phyloP scores from a whole-genome alignment of 1,140 invertebrate genomes.

The Brachionus koreanus region DNA sequence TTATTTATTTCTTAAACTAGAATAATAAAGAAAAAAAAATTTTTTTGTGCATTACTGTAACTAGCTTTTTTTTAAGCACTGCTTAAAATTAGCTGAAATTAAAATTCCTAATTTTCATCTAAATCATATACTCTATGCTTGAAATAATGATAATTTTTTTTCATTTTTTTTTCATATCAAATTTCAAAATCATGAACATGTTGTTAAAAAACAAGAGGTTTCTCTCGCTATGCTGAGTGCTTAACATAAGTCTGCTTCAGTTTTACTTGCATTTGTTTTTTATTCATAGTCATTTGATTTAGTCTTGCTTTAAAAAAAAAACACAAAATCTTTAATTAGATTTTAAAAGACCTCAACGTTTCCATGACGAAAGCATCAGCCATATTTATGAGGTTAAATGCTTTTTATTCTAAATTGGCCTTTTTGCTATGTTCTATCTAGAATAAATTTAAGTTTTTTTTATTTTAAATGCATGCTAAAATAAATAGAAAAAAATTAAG shows the following conservation, averaged over 20 bases:
- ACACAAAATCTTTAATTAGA: background rate
- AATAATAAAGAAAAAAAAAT: background rate
- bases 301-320: background rate
- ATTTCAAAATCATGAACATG: background rate
- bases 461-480: background rate
- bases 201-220: background rate
- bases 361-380: background rate
- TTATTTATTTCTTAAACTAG: background rate
- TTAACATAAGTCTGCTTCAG: background rate
- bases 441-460: background rate
- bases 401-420: too few species aligned
- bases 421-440: too few species aligned
- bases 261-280: background rate
- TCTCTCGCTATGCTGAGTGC: background rate
- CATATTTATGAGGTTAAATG: background rate
- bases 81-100: background rate
- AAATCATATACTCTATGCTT: constrained; percentile 3
- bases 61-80: background rate
- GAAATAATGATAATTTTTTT: background rate
- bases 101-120: background rate
- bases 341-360: background rate
- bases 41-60: background rate
- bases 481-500: background rate
- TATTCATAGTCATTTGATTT: background rate
- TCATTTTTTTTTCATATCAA: constrained; percentile 1